A percentile compares a stretch with the other conserved stretches of the same genome.
Evolutionary conservation across 2,113 vertebrate species (phyloP).

Genomic region (Arothron firmamentum): DNA sequence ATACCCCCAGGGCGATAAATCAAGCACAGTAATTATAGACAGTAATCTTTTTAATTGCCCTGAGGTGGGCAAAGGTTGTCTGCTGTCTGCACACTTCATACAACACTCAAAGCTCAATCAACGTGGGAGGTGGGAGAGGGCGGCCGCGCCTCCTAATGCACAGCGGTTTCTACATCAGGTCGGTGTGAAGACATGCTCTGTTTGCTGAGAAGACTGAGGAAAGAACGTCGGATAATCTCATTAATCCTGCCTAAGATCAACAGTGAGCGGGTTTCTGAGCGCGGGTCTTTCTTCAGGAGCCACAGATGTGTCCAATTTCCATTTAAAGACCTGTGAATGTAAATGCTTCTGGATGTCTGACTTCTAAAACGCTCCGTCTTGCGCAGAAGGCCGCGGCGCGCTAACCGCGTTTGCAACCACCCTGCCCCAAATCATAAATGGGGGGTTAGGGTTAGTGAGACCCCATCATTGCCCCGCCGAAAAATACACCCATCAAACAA

Average conservation of each 20-base stretch:
- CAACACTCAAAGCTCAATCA: constrained; percentile 39
- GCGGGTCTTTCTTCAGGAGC: constrained; percentile 33
- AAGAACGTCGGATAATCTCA: constrained; percentile 33
- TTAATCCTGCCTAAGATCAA: constrained; percentile 41
- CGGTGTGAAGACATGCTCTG: constrained; percentile 27
- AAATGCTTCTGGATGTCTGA: constrained; percentile 39
- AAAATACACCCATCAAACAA: constrained; percentile 70
- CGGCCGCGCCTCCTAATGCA: constrained; percentile 44
- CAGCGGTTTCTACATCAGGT: constrained; percentile 48
- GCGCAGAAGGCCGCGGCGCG: constrained; percentile 52
- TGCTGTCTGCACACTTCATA: constrained; percentile 45
- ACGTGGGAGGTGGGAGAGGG: constrained; percentile 41
- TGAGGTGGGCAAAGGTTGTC: constrained; percentile 53
- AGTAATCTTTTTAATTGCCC: constrained; percentile 59
- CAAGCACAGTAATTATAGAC: constrained; percentile 37
- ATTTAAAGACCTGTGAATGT: constrained; percentile 24
- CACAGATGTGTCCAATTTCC: constrained; percentile 38
- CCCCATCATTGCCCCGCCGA: constrained; percentile 65
- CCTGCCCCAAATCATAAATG: constrained; percentile 60
- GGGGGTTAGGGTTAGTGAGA: constrained; percentile 57
- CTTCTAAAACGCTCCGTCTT: constrained; percentile 36
- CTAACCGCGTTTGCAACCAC: constrained; percentile 62
- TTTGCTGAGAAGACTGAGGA: constrained; percentile 43
- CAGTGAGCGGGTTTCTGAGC: constrained; percentile 20
- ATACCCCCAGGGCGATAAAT: constrained; percentile 41